These are phyloP conservation scores for Subanguina moxae DNA, from an alignment of 1,140 invertebrate genomes.

Conservation along the genomic window DNA sequence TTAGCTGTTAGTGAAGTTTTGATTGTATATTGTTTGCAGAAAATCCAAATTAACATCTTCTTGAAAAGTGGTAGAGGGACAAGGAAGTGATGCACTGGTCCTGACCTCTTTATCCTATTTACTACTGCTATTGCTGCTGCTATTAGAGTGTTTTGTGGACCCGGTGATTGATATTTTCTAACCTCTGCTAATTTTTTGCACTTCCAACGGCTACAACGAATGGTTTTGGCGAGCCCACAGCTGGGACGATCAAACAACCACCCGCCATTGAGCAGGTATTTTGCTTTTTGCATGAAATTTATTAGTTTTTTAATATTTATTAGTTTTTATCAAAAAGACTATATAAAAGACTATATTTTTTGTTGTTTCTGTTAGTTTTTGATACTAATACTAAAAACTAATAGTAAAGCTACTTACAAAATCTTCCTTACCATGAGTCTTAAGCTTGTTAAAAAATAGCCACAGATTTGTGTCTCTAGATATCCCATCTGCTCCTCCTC, in stretches of 20 bases:
- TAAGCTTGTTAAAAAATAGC: too few relatives aligned
- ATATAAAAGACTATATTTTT: too few relatives aligned
- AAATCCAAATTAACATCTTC: not conserved
- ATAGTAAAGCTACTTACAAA: too few relatives aligned
- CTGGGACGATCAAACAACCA: conserved; percentile 1
- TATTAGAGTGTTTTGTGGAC: not conserved
- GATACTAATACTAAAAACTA: too few relatives aligned
- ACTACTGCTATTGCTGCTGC: too few relatives aligned
- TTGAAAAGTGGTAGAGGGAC: not conserved
- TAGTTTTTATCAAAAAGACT: too few relatives aligned
- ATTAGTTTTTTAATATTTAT: too few relatives aligned
- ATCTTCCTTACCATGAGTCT: too few relatives aligned
- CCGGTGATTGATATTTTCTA: not conserved
- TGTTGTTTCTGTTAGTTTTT: too few relatives aligned
- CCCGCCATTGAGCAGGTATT: conserved; percentile 7
- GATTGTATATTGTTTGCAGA: not conserved
- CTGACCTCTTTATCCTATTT: not conserved
- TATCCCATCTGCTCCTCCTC: not conserved
- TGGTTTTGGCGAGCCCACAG: conserved; percentile 13
- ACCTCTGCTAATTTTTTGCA: not conserved
- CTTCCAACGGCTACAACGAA: not conserved
- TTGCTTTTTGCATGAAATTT: not conserved
- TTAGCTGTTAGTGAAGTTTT: not conserved
- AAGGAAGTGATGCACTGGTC: not conserved
- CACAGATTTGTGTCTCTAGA: too few relatives aligned